Evolutionary conservation across 2,797 vertebrate species (phyloP).

Genomic region (Rhinichthys osculus): DNA sequence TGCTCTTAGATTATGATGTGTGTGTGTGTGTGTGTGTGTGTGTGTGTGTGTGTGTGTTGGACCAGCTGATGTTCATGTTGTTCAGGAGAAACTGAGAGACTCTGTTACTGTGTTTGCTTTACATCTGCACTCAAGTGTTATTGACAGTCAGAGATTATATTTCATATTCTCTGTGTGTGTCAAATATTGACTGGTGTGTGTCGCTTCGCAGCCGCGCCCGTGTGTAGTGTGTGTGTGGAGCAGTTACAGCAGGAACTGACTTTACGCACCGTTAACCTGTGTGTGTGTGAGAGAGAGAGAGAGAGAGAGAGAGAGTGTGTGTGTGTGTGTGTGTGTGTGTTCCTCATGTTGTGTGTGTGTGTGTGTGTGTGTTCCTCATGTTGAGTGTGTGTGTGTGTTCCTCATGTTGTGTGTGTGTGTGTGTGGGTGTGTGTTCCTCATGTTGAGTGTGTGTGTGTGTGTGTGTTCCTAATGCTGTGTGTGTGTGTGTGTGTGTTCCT

Average conservation of each 20-base stretch:
- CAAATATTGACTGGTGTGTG: conserved; percentile 65
- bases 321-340: too few species aligned
- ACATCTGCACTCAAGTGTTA: conserved; percentile 23
- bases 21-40: too few species aligned
- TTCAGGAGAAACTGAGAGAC: neutral
- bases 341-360: too few species aligned
- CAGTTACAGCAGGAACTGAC: neutral
- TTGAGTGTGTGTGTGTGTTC: neutral
- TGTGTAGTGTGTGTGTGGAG: neutral
- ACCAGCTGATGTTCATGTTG: neutral
- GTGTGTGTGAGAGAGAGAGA: too few species aligned
- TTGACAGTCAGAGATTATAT: conserved; percentile 6
- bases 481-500: too few species aligned
- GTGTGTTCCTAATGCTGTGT: neutral
- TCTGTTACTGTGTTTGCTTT: conserved; percentile 25
- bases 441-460: too few species aligned
- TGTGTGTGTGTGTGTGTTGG: too few species aligned
- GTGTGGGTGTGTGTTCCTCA: neutral
- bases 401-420: neutral
- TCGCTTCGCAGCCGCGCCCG: neutral
- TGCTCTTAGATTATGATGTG: too few species aligned
- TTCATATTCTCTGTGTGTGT: conserved; percentile 45
- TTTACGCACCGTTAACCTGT: neutral
- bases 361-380: too few species aligned
- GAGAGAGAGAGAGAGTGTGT: too few species aligned